A percentile compares a stretch with the other conserved stretches of the same genome.
phyloP scores from a whole-genome alignment of 2,113 vertebrate species.

The Rhinolophus ferrumequinum region DNA sequence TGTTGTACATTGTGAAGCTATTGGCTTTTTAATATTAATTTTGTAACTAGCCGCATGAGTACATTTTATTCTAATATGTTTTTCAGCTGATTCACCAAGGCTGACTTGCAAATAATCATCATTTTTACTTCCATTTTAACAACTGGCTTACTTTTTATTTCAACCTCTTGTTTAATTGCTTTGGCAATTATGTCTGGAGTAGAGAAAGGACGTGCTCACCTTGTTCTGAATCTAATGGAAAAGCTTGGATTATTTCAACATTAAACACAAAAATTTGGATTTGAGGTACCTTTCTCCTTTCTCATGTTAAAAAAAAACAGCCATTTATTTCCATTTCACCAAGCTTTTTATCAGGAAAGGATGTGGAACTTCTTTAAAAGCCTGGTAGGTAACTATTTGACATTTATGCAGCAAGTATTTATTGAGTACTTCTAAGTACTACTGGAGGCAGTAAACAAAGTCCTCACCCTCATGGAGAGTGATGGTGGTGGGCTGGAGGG shows the following conservation, averaged over 20 bases:
- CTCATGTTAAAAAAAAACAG: slow-evolving; percentile 56
- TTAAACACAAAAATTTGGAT: slow-evolving; percentile 51
- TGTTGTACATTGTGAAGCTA: neutral
- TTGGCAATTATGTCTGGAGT: slow-evolving; percentile 52
- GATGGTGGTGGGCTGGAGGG: neutral
- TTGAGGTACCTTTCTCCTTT: slow-evolving; percentile 31
- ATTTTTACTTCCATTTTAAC: slow-evolving; percentile 38
- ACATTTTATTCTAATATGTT: slow-evolving; percentile 39
- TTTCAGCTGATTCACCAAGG: slow-evolving; percentile 35
- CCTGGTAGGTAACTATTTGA: neutral
- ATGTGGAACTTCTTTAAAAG: slow-evolving; percentile 46
- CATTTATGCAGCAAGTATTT: slow-evolving; percentile 25
- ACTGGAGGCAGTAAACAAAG: neutral
- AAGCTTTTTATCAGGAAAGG: slow-evolving; percentile 41
- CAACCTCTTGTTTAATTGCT: slow-evolving; percentile 58
- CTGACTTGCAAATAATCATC: slow-evolving; percentile 57
- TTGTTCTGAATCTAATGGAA: slow-evolving; percentile 51
- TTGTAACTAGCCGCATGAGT: slow-evolving; percentile 39
- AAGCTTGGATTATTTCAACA: slow-evolving; percentile 46
- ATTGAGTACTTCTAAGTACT: neutral
- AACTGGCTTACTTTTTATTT: slow-evolving; percentile 48
- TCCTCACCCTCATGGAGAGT: neutral
- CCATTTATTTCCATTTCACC: slow-evolving; percentile 55
- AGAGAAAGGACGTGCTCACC: neutral
- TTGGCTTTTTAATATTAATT: slow-evolving; percentile 61